Percentiles rank a stretch among this genome's conserved stretches.
phyloP scores from a whole-genome alignment of 1,140 invertebrate genomes.

The Caerostris extrusa region DNA sequence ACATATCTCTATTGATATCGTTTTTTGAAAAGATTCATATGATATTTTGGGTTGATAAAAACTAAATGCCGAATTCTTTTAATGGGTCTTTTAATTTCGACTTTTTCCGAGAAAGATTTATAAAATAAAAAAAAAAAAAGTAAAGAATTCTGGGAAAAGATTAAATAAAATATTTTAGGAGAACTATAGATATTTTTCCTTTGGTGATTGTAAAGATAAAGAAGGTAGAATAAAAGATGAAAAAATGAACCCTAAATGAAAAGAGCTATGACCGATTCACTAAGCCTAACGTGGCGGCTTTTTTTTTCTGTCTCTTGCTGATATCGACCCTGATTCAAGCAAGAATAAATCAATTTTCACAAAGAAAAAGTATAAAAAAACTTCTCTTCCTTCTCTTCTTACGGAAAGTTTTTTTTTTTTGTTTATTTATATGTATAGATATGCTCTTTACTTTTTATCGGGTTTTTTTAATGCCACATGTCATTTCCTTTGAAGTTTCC shows the following conservation, averaged over 20 bases:
- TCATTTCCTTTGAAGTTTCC: conserved; percentile 37
- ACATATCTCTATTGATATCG: background rate
- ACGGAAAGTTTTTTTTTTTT: background rate
- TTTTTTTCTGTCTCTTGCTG: background rate
- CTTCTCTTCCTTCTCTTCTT: background rate
- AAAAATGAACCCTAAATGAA: background rate
- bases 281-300: conserved; percentile 16
- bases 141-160: background rate
- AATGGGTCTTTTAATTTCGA: conserved; percentile 32
- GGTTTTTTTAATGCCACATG: background rate
- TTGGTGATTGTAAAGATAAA: background rate
- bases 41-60: background rate
- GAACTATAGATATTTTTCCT: conserved; percentile 24
- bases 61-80: background rate
- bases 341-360: conserved; percentile 54
- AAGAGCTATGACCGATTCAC: background rate
- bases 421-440: conserved; percentile 30
- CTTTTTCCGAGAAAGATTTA: conserved; percentile 6
- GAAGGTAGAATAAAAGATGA: background rate
- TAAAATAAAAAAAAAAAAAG: background rate
- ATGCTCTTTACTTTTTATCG: background rate
- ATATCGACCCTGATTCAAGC: conserved; percentile 7
- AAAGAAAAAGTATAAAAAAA: conserved; percentile 10
- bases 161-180: conserved; percentile 22
- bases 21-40: background rate